Evolutionary conservation across 2,888 invertebrate genomes (phyloP).

Genomic region (Standfussiana lucernea): DNA sequence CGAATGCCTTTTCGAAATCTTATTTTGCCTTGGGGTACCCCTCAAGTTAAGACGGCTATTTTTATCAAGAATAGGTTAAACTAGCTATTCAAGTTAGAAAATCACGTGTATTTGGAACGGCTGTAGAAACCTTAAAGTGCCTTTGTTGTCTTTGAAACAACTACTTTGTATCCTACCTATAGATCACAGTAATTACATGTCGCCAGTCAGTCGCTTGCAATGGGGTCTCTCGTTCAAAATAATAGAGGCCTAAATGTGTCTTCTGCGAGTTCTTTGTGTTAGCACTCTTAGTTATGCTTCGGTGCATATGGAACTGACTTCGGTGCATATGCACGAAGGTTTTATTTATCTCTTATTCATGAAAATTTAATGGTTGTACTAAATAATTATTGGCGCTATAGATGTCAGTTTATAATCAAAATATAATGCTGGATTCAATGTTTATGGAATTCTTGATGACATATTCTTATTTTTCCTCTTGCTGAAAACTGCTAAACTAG

Average conservation of each 20-base stretch:
- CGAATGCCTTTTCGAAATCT: conserved; percentile 16
- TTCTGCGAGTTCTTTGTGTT: conserved; percentile 50
- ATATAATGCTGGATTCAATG: not conserved
- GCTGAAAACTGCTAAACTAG: not conserved
- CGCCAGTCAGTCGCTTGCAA: conserved; percentile 51
- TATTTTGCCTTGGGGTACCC: conserved; percentile 20
- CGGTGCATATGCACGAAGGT: conserved; percentile 11
- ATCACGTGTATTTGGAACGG: conserved; percentile 12
- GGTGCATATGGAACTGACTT: conserved; percentile 36
- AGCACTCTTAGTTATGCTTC: conserved; percentile 27
- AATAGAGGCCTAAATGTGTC: conserved; percentile 51
- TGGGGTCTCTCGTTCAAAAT: conserved; percentile 36
- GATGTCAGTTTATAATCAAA: not conserved
- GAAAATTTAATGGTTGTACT: not conserved
- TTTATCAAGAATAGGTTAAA: not conserved
- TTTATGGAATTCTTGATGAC: not conserved
- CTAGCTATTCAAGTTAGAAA: not conserved
- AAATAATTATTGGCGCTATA: not conserved
- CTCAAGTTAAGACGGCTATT: not conserved
- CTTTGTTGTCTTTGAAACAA: conserved; percentile 38
- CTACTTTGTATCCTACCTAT: conserved; percentile 32
- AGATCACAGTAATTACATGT: conserved; percentile 54
- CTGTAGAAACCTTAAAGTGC: conserved; percentile 15
- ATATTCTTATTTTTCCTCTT: not conserved
- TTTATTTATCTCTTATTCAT: conserved; percentile 22